Evolutionary conservation across 2,797 vertebrate genomes (phyloP), one percentile per base, ranked within the genome.

Genomic region (Catharus ustulatus): DNA sequence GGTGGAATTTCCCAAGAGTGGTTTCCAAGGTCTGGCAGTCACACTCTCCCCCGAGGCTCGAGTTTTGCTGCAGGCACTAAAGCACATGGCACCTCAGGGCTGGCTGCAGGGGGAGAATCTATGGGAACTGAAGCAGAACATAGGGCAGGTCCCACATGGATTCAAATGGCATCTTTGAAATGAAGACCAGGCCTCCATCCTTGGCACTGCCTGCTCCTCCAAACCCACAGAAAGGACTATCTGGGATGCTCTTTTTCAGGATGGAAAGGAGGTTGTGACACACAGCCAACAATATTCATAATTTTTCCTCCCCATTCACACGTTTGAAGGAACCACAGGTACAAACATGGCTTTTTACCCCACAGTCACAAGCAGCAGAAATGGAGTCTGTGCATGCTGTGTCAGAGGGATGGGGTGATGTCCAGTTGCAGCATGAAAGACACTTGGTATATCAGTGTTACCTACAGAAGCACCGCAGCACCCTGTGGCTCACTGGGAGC

Each of bases 401-500:
- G 73, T 17, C 87, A 62, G 58, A 88, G 71, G 64, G 86, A 80
- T 10, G 87, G 61, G 63, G 43, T 12, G 42, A n/a, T 10, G 90
- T 54, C 22, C 26, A 24, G 46, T 6, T 4, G 11, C 82, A 77
- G 95, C 73, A 43, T 69, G 84, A 91, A 49, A 94, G 84, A 93
- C 87, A 80, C 90, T 75, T 48, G 92, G 75, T 94, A 42, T 14
- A 82, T 71, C 83, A 64, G 89, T 34, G 49, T 90, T 30, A 80
- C 78, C 86, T 95, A 73, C 32, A 78, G 95, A 89, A 94, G 82
- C 87, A 87, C 43, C 5, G 7, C 93, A 94, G 87, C 63, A 57
- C 74, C 84, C 84, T 42, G 54, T 2, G 59, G 64, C 76, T 51
- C 61, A 3, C 23, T 1, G 46, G 64, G 63, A 79, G 91, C 48